phyloP scores from a whole-genome alignment of 2,797 vertebrate species.

The Alcedo atthis region DNA sequence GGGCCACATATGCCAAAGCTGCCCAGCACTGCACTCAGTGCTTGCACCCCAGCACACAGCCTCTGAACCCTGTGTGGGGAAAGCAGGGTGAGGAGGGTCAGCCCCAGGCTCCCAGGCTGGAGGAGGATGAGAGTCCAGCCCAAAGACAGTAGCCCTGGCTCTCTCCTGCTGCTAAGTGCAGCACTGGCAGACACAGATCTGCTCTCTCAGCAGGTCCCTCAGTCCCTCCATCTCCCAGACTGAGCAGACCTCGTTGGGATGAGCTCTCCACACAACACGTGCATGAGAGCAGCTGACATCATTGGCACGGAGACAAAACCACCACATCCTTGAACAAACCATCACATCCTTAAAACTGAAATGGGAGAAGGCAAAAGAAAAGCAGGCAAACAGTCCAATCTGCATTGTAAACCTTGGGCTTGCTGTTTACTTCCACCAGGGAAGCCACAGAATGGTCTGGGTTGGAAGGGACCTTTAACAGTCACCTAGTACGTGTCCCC shows the following conservation, averaged over 20 bases:
- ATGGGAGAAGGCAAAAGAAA: not conserved
- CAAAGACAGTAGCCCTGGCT: not conserved
- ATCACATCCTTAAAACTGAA: not conserved
- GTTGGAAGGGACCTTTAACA: too few relatives aligned
- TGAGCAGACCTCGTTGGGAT: not conserved
- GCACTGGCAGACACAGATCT: not conserved
- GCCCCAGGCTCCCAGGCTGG: not conserved
- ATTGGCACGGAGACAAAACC: too few relatives aligned
- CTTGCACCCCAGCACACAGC: not conserved
- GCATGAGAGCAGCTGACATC: not conserved
- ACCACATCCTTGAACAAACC: not conserved
- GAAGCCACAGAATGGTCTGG: not conserved
- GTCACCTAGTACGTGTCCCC: too few relatives aligned
- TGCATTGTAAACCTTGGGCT: not conserved
- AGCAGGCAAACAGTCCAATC: not conserved
- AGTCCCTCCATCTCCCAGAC: accelerated
- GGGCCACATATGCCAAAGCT: not conserved
- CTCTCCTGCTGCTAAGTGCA: not conserved
- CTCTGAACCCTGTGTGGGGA: accelerated
- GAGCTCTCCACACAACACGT: not conserved
- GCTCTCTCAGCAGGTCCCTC: not conserved
- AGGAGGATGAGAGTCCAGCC: accelerated
- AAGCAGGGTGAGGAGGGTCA: accelerated
- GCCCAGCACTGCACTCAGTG: not conserved
- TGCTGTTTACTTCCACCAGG: not conserved